A percentile compares a stretch with the other conserved stretches of the same genome.
These are phyloP conservation scores for Scaptomyza reducta DNA, from an alignment of 2,888 invertebrate species.

Conservation along the genomic window DNA sequence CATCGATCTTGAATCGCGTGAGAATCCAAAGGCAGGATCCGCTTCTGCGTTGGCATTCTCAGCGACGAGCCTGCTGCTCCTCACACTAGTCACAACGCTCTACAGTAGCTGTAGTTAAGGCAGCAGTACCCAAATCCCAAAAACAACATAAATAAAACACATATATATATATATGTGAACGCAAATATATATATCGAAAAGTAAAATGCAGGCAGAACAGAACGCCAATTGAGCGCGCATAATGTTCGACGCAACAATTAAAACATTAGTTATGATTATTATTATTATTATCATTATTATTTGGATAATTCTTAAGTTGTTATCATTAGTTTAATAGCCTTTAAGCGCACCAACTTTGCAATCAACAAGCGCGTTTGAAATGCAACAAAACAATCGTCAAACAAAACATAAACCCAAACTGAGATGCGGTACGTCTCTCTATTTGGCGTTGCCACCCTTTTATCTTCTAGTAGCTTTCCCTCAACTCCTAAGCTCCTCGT, in stretches of 20 bases:
- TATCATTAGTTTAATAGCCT: conserved; percentile 68
- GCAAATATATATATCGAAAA: conserved; percentile 21
- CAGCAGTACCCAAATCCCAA: conserved; percentile 48
- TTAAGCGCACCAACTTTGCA: conserved; percentile 63
- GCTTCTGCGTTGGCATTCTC: conserved; percentile 44
- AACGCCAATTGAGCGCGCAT: conserved; percentile 44
- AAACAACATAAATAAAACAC: conserved; percentile 16
- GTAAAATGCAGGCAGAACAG: conserved; percentile 14
- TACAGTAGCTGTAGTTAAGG: conserved; percentile 71
- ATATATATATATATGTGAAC: conserved; percentile 17
- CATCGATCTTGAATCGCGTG: conserved; percentile 51
- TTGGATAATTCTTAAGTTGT: conserved; percentile 74
- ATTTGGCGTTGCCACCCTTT: conserved; percentile 31
- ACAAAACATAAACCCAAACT: conserved; percentile 10
- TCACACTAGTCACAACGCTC: conserved; percentile 79
- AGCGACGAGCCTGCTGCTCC: conserved; percentile 53
- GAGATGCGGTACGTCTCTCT: conserved; percentile 43
- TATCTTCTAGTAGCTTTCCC: conserved; percentile 50
- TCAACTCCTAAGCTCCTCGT: conserved; percentile 31
- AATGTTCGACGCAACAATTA: conserved; percentile 60
- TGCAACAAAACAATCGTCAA: conserved; percentile 31
- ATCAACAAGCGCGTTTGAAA: conserved; percentile 42
- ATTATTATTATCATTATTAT: conserved; percentile 64
- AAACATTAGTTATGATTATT: conserved; percentile 59
- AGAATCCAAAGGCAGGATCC: conserved; percentile 39